Evolutionary conservation across 2,888 invertebrate species (phyloP), one percentile per base, ranked within the genome.

Genomic region (Napeogenes inachia): DNA sequence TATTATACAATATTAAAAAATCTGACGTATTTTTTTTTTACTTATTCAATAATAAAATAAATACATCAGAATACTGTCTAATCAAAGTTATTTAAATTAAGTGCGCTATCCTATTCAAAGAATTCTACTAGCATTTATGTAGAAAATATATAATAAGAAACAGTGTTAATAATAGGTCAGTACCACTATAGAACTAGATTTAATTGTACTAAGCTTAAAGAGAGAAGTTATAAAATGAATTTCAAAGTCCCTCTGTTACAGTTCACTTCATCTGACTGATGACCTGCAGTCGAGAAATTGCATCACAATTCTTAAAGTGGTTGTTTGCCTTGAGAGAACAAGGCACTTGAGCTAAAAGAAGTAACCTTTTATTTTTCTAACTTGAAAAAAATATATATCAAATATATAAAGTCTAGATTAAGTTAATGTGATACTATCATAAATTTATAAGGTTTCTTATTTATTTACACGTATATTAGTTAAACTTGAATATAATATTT

Each of bases 181-280:
- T 57, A 45, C 33, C 60, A 59, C 33, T 35, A 45, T 64, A 62
- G 60, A 64, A 62, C 58, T 12, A 42, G 42, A 12, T 42, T 42
- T 42, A 42, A 42, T 42, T 42, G 10, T 42, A 60, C 58, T 57
- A 61, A 69, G 68, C 65, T 69, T 69, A 69, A 61, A 65, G 63
- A 62, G 57, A 65, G 61, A 65, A 65, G 68, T 62, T 65, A 65
- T 65, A 66, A 65, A 69, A 70, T 67, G 66, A 68, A 67, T 66
- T 66, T 63, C 60, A 61, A 65, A 62, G 66, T 69, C 66, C 66
- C 64, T 66, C 65, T 65, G 61, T 65, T 65, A 59, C 65, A 60
- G 64, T 63, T 64, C 66, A 69, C 69, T 72, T 66, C 60, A 65
- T 54, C 64, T 72, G 69, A 72, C 68, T 70, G 71, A 72, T 72